These are phyloP conservation scores for Sceliomorpha sp. DNA, from an alignment of 2,888 invertebrate genomes.

Conservation along the genomic window DNA sequence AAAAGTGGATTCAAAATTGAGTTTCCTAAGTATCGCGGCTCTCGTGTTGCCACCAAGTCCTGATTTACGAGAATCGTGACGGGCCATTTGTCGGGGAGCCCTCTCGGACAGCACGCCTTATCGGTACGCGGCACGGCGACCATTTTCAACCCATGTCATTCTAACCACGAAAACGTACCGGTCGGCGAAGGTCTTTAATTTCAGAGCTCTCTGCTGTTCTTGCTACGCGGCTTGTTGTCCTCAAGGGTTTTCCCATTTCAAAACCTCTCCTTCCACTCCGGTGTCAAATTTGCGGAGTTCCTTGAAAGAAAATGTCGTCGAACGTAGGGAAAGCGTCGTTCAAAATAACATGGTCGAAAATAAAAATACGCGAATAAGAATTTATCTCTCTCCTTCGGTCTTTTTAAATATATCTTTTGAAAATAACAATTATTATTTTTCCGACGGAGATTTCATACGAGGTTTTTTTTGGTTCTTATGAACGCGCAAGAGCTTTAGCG, in stretches of 20 bases:
- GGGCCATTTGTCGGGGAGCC: slow-evolving; percentile 77
- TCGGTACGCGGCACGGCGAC: slow-evolving; percentile 70
- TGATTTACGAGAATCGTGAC: slow-evolving; percentile 80
- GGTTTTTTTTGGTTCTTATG: too few species aligned
- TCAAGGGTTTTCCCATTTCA: slow-evolving; percentile 44
- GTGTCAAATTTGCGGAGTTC: slow-evolving; percentile 46
- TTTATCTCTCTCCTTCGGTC: too few species aligned
- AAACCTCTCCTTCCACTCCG: slow-evolving; percentile 40
- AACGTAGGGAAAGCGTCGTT: slow-evolving; percentile 17
- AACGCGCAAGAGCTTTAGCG: too few species aligned
- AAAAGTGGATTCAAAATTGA: slow-evolving; percentile 33
- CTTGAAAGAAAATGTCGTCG: slow-evolving; percentile 33
- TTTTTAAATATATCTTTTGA: too few species aligned
- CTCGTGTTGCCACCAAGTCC: slow-evolving; percentile 58
- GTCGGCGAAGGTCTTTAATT: slow-evolving; percentile 50
- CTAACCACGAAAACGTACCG: slow-evolving; percentile 45
- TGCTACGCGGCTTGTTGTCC: slow-evolving; percentile 40
- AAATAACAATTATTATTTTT: too few species aligned
- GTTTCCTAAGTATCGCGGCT: slow-evolving; percentile 41
- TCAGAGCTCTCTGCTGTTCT: slow-evolving; percentile 35
- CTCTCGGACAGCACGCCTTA: slow-evolving; percentile 70
- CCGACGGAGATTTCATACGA: too few species aligned
- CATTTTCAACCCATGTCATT: slow-evolving; percentile 68
- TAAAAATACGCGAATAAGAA: too few species aligned
- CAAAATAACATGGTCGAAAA: too few species aligned